Conservation (phyloP, 64 coral and sea anemone genomes). For the Stylophora pistillata region DNA sequence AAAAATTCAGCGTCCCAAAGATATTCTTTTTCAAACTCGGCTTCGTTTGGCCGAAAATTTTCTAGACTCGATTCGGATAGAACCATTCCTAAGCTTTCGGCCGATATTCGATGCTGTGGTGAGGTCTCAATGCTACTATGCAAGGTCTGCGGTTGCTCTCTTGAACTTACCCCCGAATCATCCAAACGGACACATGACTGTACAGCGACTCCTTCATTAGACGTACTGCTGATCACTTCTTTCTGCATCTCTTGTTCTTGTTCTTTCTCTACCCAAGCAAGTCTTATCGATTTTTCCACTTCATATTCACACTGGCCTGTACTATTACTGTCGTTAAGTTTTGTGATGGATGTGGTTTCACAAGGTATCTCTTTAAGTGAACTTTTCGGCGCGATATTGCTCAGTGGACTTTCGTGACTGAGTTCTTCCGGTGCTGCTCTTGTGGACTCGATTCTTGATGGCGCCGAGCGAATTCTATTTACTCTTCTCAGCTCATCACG, state of each 20-base stretch:
- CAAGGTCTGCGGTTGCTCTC: background rate
- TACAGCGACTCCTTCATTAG: background rate
- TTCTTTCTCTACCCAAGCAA: constrained; percentile 22
- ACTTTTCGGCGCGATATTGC: background rate
- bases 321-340: background rate
- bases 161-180: background rate
- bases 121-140: background rate
- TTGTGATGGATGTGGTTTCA: background rate
- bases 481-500: background rate
- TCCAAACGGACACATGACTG: background rate
- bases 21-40: background rate
- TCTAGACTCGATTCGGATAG: background rate
- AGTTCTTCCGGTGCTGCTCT: background rate
- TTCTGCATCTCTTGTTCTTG: background rate
- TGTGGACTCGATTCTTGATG: background rate
- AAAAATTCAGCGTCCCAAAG: background rate
- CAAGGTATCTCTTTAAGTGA: too few species aligned
- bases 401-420: background rate
- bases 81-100: background rate
- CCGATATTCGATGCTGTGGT: background rate
- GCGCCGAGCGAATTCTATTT: background rate
- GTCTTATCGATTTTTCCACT: background rate
- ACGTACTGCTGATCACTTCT: background rate
- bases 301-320: background rate
- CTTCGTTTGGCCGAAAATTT: background rate